Evolutionary conservation across 2,888 invertebrate genomes (phyloP).

Genomic region (Dorcus parallelipipedus): DNA sequence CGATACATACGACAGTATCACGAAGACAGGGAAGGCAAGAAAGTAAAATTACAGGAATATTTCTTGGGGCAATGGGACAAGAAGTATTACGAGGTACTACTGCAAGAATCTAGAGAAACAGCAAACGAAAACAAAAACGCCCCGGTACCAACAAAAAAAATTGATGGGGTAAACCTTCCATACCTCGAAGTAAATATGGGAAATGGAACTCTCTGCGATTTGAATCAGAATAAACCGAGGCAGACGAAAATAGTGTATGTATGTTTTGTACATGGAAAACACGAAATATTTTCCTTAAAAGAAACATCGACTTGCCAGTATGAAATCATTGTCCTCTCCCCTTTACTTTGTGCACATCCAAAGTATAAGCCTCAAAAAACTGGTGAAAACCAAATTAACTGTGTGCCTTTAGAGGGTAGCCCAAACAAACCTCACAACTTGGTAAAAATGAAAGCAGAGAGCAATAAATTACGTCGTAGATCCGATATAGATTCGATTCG

Average conservation of each 20-base stretch:
- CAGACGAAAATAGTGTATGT: conserved; percentile 81
- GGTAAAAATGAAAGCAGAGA: conserved; percentile 68
- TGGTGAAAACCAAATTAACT: conserved; percentile 74
- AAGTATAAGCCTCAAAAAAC: conserved; percentile 77
- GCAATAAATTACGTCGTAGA: conserved; percentile 64
- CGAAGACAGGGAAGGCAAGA: conserved; percentile 87
- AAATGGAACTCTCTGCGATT: conserved; percentile 88
- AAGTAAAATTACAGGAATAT: conserved; percentile 80
- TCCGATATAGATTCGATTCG: conserved; percentile 50
- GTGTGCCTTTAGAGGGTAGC: conserved; percentile 63
- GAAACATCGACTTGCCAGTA: conserved; percentile 94
- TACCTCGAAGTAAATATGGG: conserved; percentile 84
- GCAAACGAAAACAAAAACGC: conserved; percentile 54
- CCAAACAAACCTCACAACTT: conserved; percentile 72
- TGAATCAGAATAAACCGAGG: conserved; percentile 77
- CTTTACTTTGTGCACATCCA: conserved; percentile 84
- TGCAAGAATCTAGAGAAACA: conserved; percentile 50
- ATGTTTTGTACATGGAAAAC: conserved; percentile 83
- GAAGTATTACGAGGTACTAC: conserved; percentile 59
- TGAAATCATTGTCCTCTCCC: conserved; percentile 85
- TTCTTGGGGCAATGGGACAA: conserved; percentile 76
- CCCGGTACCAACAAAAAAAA: conserved; percentile 60
- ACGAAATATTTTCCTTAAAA: conserved; percentile 89
- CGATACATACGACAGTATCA: conserved; percentile 90
- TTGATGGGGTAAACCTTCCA: conserved; percentile 86